Conservation (phyloP, 2,888 invertebrate genomes). For the Lycia hirtaria region DNA sequence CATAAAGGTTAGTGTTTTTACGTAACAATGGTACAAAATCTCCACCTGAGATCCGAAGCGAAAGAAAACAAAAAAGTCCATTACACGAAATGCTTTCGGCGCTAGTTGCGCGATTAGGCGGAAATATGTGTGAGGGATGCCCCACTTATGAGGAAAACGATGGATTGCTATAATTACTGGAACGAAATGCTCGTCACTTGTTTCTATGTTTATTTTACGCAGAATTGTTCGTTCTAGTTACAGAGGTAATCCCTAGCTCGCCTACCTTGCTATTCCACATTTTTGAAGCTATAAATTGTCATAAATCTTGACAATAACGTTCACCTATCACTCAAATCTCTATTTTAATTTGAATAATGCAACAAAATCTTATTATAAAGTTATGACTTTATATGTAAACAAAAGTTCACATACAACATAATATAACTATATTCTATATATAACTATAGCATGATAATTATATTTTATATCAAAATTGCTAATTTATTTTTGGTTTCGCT, state of each 20-base stretch:
- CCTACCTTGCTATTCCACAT: too few species aligned
- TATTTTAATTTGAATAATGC: too few species aligned
- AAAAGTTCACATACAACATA: neutral
- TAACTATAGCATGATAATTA: constrained; percentile 10
- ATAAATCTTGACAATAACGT: too few species aligned
- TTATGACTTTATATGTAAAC: too few species aligned
- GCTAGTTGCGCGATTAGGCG: constrained; percentile 45
- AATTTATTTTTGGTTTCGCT: constrained; percentile 16
- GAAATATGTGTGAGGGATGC: constrained; percentile 39
- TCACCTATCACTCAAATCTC: too few species aligned
- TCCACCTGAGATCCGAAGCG: constrained; percentile 60
- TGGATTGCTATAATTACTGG: constrained; percentile 50
- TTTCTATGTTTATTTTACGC: neutral
- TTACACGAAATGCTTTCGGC: constrained; percentile 53
- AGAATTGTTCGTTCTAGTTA: neutral
- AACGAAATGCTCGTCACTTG: constrained; percentile 42
- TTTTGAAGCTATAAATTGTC: too few species aligned
- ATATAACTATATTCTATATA: neutral
- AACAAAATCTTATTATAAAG: too few species aligned
- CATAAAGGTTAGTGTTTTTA: too few species aligned
- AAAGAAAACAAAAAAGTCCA: constrained; percentile 62
- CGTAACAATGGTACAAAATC: constrained; percentile 48
- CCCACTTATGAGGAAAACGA: constrained; percentile 53
- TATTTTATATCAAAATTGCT: constrained; percentile 14
- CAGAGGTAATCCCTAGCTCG: too few species aligned